phyloP scores from a whole-genome alignment of 2,797 vertebrate species.

The Fratercula arctica region DNA sequence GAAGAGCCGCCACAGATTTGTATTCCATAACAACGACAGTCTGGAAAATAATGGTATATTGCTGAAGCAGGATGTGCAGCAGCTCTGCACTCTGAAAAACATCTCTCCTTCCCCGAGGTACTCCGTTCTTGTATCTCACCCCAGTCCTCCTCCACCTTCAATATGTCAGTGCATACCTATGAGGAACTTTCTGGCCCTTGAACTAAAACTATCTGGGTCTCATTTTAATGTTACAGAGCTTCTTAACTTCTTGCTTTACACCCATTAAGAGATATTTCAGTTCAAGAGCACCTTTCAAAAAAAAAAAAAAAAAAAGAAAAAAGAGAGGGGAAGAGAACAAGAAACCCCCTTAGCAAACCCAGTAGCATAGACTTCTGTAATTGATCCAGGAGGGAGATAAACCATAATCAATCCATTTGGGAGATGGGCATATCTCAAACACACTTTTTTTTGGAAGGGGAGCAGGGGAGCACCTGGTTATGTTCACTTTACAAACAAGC shows the following conservation, averaged over 20 bases:
- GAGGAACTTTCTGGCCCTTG: not conserved
- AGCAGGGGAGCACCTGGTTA: slow-evolving; percentile 54
- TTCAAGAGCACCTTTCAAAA: not conserved
- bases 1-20: not conserved
- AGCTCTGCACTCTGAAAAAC: not conserved
- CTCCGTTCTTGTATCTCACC: not conserved
- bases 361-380: slow-evolving; percentile 48
- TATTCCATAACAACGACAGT: not conserved
- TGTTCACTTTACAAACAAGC: slow-evolving; percentile 73
- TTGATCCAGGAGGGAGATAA: slow-evolving; percentile 43
- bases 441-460: not conserved
- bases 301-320: not conserved
- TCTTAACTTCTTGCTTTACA: not conserved
- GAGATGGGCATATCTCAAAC: slow-evolving; percentile 55
- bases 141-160: not conserved
- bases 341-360: slow-evolving; percentile 31
- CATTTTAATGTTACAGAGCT: not conserved
- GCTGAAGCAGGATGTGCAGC: not conserved
- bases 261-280: not conserved
- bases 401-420: slow-evolving; percentile 72
- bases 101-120: not conserved
- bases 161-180: rapidly evolving
- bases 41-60: rapidly evolving
- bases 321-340: not conserved
- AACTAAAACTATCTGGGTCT: not conserved